Evolutionary conservation across 2,797 vertebrate genomes (phyloP).

Genomic region (Erpetoichthys calabaricus): DNA sequence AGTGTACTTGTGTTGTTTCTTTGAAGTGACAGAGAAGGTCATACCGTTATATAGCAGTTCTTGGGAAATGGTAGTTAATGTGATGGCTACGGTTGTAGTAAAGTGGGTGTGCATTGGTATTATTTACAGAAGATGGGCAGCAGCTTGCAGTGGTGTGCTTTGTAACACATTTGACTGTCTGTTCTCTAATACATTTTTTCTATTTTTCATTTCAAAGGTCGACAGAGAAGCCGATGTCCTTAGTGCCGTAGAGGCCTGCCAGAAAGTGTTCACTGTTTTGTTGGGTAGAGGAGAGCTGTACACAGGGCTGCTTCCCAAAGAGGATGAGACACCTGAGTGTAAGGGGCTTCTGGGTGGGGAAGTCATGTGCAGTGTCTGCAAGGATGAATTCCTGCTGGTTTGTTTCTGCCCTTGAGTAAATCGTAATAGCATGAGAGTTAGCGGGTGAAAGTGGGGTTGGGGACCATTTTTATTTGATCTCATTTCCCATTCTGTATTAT

Average conservation of each 20-base stretch:
- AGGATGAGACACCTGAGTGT: conserved; percentile 59
- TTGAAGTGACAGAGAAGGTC: too few relatives aligned
- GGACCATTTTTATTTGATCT: too few relatives aligned
- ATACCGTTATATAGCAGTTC: too few relatives aligned
- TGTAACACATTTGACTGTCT: not conserved
- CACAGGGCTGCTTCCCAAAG: conserved; percentile 55
- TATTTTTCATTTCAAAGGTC: conserved; percentile 37
- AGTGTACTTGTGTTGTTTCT: too few relatives aligned
- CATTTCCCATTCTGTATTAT: too few relatives aligned
- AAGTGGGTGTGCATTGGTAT: too few relatives aligned
- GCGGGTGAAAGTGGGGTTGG: too few relatives aligned
- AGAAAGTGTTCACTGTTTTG: conserved; percentile 60
- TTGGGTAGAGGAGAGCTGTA: conserved; percentile 64
- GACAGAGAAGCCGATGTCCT: conserved; percentile 46
- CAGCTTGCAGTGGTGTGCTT: too few relatives aligned
- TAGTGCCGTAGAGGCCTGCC: conserved; percentile 42
- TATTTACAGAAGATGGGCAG: too few relatives aligned
- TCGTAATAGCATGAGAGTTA: too few relatives aligned
- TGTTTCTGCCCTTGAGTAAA: not conserved
- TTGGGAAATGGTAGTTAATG: too few relatives aligned
- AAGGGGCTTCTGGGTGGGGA: conserved; percentile 2
- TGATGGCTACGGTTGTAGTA: too few relatives aligned
- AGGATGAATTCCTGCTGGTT: not conserved
- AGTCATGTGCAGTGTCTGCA: not conserved
- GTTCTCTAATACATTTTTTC: not conserved